Evolutionary conservation across 2,797 vertebrate genomes (phyloP), one percentile per base, ranked within the genome.

Genomic region (Malurus leucopterus): DNA sequence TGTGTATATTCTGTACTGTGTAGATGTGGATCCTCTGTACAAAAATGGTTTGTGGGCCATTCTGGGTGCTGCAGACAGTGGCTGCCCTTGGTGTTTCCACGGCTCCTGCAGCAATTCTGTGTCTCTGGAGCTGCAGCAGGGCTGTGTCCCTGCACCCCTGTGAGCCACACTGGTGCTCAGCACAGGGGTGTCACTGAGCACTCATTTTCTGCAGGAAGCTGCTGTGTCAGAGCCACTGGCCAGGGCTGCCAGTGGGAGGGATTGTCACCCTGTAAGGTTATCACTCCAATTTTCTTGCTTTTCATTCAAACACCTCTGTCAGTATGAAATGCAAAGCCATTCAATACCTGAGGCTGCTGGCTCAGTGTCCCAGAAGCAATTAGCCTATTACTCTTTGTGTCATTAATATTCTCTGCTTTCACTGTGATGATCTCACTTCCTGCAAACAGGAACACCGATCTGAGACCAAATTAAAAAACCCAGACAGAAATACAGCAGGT

Each of bases 351-450:
- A 46, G 97, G 96, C 20, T 98, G 95, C 93, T 98, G 98, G 27
- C 96, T 97, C 8, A 97, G 96, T 72, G 97, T 95, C 38, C 94
- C 97, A 81, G 98, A 98, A 91, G 96, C 97, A 84, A 98, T 96
- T 21, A 73, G 61, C n/a, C 53, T 65, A 61, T 97, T 98, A 12
- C 97, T 98, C 47, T 97, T 97, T 6, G 97, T 97, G 58, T 98
- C 98, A 22, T 99, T 98, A 8, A 97, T 97, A 71, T 98, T 98
- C 12, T 97, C 97, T 27, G 98, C 97, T 68, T 97, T 97, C 77
- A 98, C 95, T 19, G 90, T 96, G 68, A 98, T 97, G 84, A 98
- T 98, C 83, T 98, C 96, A 18, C 97, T 98, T 77, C 98, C 98
- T 99, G 55, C 15, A 55, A 38, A 69, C 58, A 57, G 57, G n/a